These are phyloP conservation scores for Fringilla coelebs DNA, from an alignment of 2,797 vertebrate species.

Conservation along the genomic window DNA sequence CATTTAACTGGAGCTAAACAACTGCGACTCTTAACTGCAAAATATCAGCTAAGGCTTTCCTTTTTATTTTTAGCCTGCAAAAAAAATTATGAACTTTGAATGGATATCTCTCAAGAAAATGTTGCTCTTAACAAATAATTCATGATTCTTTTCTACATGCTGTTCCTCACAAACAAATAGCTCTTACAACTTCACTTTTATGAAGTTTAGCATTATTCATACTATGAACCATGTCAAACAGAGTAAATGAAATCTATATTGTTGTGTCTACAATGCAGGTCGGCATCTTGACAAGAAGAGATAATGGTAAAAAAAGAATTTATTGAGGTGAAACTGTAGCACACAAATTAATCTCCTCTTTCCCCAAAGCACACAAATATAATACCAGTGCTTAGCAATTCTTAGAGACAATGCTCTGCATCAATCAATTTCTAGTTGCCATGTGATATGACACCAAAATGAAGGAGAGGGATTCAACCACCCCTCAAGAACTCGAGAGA, in stretches of 20 bases:
- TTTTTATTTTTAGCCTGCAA: slow-evolving; percentile 42
- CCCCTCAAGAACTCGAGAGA: neutral
- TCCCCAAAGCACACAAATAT: neutral
- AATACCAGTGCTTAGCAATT: neutral
- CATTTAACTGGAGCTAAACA: slow-evolving; percentile 39
- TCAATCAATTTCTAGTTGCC: neutral
- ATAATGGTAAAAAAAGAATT: neutral
- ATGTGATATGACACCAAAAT: neutral
- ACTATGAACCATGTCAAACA: neutral
- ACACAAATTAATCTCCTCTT: neutral
- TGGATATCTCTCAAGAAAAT: slow-evolving; percentile 23
- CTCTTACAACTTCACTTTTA: slow-evolving; percentile 9
- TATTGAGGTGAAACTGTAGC: neutral
- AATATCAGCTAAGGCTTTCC: slow-evolving; percentile 27
- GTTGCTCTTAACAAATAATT: slow-evolving; percentile 38
- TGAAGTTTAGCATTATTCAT: slow-evolving; percentile 19
- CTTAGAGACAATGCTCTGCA: neutral
- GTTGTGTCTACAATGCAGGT: neutral
- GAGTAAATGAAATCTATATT: slow-evolving; percentile 24
- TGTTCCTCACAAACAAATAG: neutral
- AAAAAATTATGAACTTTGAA: slow-evolving; percentile 44
- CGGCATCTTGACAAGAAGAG: neutral
- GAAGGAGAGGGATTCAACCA: neutral
- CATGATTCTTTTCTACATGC: neutral
- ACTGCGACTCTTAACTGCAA: slow-evolving; percentile 7